Evolutionary conservation across 2,113 vertebrate genomes (phyloP).

Genomic region (Panthera uncia): DNA sequence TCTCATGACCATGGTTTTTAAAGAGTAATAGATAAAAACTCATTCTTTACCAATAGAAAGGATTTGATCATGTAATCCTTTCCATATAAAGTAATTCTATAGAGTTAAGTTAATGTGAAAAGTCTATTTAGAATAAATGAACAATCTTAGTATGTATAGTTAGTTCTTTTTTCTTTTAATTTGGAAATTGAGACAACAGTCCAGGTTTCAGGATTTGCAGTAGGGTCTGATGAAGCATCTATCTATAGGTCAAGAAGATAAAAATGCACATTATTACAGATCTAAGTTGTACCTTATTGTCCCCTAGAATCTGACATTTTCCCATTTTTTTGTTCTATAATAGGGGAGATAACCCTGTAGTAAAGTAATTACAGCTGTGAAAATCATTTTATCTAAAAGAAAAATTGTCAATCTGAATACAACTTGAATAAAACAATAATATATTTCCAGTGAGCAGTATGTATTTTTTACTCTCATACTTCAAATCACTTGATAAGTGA

Average conservation of each 20-base stretch:
- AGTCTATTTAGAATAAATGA: not conserved
- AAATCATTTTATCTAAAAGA: not conserved
- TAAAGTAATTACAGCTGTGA: not conserved
- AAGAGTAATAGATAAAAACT: not conserved
- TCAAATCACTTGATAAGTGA: not conserved
- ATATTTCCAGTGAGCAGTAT: not conserved
- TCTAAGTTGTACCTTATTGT: not conserved
- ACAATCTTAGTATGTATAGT: not conserved
- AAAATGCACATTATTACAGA: not conserved
- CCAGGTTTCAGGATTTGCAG: not conserved
- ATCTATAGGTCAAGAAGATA: not conserved
- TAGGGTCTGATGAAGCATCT: not conserved
- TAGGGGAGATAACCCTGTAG: not conserved
- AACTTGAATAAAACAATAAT: not conserved
- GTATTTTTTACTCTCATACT: not conserved
- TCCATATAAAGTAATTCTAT: not conserved
- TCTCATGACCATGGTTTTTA: not conserved
- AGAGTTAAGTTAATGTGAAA: not conserved
- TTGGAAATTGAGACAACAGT: not conserved
- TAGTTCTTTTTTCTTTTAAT: not conserved
- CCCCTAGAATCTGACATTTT: not conserved
- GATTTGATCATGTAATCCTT: not conserved
- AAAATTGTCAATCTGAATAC: not conserved
- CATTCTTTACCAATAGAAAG: not conserved
- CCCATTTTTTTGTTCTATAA: slow-evolving; percentile 39